Evolutionary conservation across 2,113 vertebrate genomes (phyloP), one percentile per base, ranked within the genome.

Genomic region (Pogona vitticeps): DNA sequence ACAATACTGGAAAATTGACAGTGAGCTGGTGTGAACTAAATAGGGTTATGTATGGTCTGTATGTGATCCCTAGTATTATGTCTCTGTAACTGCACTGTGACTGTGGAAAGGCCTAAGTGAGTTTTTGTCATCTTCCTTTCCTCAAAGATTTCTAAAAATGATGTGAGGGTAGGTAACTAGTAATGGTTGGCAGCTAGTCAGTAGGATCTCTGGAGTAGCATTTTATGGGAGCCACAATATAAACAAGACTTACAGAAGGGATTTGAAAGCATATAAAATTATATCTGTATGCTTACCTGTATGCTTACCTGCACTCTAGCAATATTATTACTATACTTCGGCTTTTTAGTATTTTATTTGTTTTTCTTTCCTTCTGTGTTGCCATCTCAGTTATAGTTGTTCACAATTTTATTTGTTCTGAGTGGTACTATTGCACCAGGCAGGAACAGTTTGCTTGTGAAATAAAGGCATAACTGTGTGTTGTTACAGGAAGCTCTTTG

Each of bases 301-400:
- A 40, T 71, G 26, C 46, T 59, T 28, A 61, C 26, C 67, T 61
- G n/a, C 23, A 33, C 58, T 21, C 26, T 59, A 42, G 26, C 20
- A 80, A 33, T 72, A 59, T 59, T 59, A 52, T 4, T 28, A 77
- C 28, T 1, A 76, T 31, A 17, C 42, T 42, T 15, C 1, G 3
- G 58, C 2, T 28, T 0, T 0, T 38, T 76, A n/a, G 26, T 13
- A 17, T 90, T 56, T 88, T 18, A 33, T 0, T 0, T 77, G 12
- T 15, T 67, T 2, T 2, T 82, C 20, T 26, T 56, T 83, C 42
- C n/a, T 31, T 70, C 26, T 59, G 26, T 90, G 36, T 61, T 68
- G 21, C 8, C 58, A 2, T 5, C 76, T 84, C 86, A 90, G 78
- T 76, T 81, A 13, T 23, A 80, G 0, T 31, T 78, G 31, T 28